Evolutionary conservation across 2,113 vertebrate genomes (phyloP), one percentile per base, ranked within the genome.

Genomic region (Conger conger): DNA sequence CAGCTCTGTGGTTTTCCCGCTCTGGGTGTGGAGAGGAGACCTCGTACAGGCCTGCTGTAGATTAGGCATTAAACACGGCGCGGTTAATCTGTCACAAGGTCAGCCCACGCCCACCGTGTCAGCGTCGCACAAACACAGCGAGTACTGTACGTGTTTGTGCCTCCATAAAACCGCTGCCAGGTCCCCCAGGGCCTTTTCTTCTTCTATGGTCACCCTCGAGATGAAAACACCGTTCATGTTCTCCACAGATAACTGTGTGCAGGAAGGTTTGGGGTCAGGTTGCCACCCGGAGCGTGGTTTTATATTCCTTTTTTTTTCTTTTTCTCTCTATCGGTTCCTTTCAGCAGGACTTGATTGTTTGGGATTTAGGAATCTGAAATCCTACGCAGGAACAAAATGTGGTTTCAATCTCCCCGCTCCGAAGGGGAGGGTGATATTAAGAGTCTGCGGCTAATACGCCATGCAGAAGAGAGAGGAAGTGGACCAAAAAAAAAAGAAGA

Each of bases 341-440:
- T n/a, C 6, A 33, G 68, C 68, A 73, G 13, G 9, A 13, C 68
- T 13, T 4, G 68, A 33, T 73, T 73, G 68, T 73, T 33, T 30
- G 13, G 68, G n/a, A 73, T 73, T 73, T 73, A 1, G 20, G 30
- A 84, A 78, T 78, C 33, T 76, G 33, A 68, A 76, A 40, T 83
- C 82, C 82, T 50, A 60, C 17, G 37, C 63, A 76, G 63, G 42
- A 83, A 68, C 40, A 6, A 63, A 83, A 83, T 76, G 82, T 83
- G 82, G 68, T 83, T 83, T 83, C 40, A 83, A 73, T 76, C 38
- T 68, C 82, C 68, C 68, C 40, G 33, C 68, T 73, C 27, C 30
- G 11, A 73, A 33, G 68, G 68, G 68, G 18, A 42, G 68, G 68
- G 1, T 38, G 1, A 36, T 50, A 78, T 53, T 54, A n/a, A 63